A percentile compares a stretch with the other conserved stretches of the same genome.
Evolutionary conservation across 2,888 invertebrate species (phyloP).

Genomic region (Drosophila neutralis): DNA sequence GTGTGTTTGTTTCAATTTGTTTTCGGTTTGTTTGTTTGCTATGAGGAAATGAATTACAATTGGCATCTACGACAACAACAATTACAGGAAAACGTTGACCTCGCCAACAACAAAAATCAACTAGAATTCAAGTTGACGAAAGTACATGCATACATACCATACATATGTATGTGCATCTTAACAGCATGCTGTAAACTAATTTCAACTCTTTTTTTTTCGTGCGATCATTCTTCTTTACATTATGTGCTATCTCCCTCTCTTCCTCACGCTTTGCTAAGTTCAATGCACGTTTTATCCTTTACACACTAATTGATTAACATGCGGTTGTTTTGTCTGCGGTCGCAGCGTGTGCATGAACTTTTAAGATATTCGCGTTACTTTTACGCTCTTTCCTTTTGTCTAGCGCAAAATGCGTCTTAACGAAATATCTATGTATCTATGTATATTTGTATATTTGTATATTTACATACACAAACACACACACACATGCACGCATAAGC

Average conservation of each 20-base stretch:
- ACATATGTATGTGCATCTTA: slow-evolving; percentile 6
- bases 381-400: slow-evolving; percentile 50
- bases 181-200: slow-evolving; percentile 21
- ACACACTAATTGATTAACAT: slow-evolving; percentile 64
- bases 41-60: slow-evolving; percentile 73
- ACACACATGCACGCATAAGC: neutral
- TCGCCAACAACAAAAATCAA: slow-evolving; percentile 26
- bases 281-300: slow-evolving; percentile 74
- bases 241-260: neutral
- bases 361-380: slow-evolving; percentile 66
- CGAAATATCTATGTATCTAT: slow-evolving; percentile 27
- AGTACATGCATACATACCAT: slow-evolving; percentile 1
- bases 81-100: slow-evolving; percentile 51
- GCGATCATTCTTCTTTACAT: neutral
- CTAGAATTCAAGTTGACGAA: neutral
- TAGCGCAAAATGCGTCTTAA: slow-evolving; percentile 74
- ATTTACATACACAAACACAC: neutral
- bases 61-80: slow-evolving; percentile 38
- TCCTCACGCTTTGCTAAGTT: slow-evolving; percentile 34
- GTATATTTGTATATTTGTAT: slow-evolving; percentile 19
- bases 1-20: slow-evolving; percentile 11
- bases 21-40: slow-evolving; percentile 37
- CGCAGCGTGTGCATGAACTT: slow-evolving; percentile 72
- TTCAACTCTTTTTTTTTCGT: neutral
- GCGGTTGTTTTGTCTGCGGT: slow-evolving; percentile 29